Base-by-base conservation (phyloP, 2,888 invertebrate species). In the Chloroclystis v-ata region DNA sequence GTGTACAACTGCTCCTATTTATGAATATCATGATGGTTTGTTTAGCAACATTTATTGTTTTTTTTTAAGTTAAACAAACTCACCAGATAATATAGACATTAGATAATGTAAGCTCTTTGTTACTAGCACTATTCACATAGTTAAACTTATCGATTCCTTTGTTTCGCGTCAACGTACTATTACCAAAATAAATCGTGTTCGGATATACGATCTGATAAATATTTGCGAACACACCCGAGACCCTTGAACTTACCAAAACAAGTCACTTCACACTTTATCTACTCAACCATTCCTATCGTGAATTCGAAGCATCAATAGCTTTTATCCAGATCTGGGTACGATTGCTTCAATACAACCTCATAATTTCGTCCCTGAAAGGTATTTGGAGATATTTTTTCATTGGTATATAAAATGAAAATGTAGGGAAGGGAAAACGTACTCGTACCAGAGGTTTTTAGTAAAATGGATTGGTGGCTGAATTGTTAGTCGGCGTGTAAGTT, bases 401-500 rank as follows among this genome's bases (percentile, higher is more conserved):
- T 33, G 10, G 28, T 14, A 14, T 38, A 8, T 37, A n/a, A n/a
- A n/a, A n/a, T n/a, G n/a, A n/a, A n/a, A n/a, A n/a, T n/a, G n/a
- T n/a, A n/a, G 26, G 3, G 38, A 13, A 20, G 7, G 4, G 8
- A 35, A 35, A 10, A 29, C 16, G 28, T 28, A n/a, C n/a, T n/a
- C n/a, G n/a, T n/a, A n/a, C n/a, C 16, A 28, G 10, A 20, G 35
- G 14, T 35, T 20, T 35, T 35, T 24, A 24, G 35, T 11, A n/a
- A 11, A 6, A 20, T 54, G 47, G 26, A 9, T 9, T 16, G 20
- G 11, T 24, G 41, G 29, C 28, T 38, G 46, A 43, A 39, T 48
- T 33, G 38, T 46, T 40, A 49, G 40, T 20, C 20, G 20, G 20
- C 20, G 32, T 46, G 35, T 43, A 44, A 46, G 48, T 52, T 35